Percentiles rank a stretch among this genome's conserved stretches.
phyloP scores from a whole-genome alignment of 2,797 vertebrate genomes.

The Enoplosus armatus region DNA sequence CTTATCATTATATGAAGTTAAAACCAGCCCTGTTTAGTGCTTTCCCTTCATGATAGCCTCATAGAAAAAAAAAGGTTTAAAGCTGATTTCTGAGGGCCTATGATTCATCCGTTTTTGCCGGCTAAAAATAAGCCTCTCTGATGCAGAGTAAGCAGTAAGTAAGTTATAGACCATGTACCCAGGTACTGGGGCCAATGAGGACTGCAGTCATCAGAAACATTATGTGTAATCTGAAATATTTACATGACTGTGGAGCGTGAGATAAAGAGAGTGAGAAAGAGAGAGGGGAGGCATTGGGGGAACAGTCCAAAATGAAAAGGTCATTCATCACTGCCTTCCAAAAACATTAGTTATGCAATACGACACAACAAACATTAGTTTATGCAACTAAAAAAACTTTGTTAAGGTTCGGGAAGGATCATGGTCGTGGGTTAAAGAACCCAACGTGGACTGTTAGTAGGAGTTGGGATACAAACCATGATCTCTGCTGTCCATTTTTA shows the following conservation, averaged over 20 bases:
- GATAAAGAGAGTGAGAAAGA: not conserved
- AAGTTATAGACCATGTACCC: conserved; percentile 35
- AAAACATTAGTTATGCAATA: too few species aligned
- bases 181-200: conserved; percentile 19
- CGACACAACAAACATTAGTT: too few species aligned
- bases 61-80: conserved; percentile 44
- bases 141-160: conserved; percentile 44
- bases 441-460: not conserved
- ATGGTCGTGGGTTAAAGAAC: not conserved
- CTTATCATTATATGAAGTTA: conserved; percentile 60
- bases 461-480: not conserved
- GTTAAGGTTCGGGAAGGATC: not conserved
- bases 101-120: conserved; percentile 56
- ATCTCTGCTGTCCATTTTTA: not conserved
- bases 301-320: too few species aligned
- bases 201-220: conserved; percentile 6
- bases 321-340: not conserved
- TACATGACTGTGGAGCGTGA: not conserved
- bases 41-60: conserved; percentile 46
- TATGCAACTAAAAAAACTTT: not conserved
- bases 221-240: not conserved
- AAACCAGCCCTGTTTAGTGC: conserved; percentile 52
- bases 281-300: not conserved
- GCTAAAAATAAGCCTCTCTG: conserved; percentile 59
- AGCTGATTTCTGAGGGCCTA: conserved; percentile 34